Evolutionary conservation across 1,140 invertebrate species (phyloP).

Genomic region (Pemphigus obesinymphae): DNA sequence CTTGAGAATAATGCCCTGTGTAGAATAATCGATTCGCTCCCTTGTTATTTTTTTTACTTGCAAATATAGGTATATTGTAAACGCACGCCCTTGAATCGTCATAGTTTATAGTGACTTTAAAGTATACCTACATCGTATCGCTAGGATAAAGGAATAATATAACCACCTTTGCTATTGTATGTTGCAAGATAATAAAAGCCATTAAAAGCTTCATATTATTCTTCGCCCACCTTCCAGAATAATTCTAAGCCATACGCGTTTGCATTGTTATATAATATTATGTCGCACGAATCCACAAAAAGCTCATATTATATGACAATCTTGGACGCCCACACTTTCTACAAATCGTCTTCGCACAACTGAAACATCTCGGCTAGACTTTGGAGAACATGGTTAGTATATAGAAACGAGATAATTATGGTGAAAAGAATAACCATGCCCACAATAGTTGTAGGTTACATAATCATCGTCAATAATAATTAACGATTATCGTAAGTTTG

Average conservation of each 20-base stretch:
- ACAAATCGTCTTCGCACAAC: too few species aligned
- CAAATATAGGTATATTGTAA: too few species aligned
- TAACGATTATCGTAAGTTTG: background rate
- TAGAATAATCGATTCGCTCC: background rate
- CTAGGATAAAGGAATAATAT: background rate
- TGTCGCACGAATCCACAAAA: background rate
- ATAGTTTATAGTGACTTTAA: background rate
- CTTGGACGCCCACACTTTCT: background rate
- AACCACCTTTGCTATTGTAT: background rate
- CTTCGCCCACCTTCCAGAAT: background rate
- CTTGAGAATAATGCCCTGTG: background rate
- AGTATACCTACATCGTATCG: background rate
- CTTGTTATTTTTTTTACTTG: background rate
- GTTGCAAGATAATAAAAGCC: background rate
- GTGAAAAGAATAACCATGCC: too few species aligned
- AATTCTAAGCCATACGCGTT: background rate
- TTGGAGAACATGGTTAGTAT: too few species aligned
- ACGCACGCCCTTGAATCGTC: background rate
- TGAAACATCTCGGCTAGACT: too few species aligned
- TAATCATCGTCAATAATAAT: background rate
- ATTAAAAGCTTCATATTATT: background rate
- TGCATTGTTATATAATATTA: background rate
- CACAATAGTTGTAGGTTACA: too few species aligned
- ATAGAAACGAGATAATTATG: too few species aligned
- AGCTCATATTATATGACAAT: background rate